Evolutionary conservation across 64 coral and sea anemone species (phyloP), one percentile per base, ranked within the genome.

Genomic region (Pocillopora verrucosa): DNA sequence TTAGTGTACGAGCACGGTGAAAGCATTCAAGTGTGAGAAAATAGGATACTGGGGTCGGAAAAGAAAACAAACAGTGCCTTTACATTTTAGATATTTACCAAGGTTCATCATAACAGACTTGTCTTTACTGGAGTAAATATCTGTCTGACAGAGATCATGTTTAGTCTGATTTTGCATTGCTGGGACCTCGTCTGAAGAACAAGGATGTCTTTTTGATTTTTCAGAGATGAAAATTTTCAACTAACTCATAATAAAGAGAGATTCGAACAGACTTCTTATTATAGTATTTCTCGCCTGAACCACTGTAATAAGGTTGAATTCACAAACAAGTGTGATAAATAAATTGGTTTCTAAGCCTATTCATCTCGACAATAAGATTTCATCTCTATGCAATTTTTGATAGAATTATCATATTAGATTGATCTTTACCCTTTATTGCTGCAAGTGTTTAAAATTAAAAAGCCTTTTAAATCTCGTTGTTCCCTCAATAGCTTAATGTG

Each of bases 61-160:
- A 67, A 10, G 20, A 83, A 81, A 63, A 35, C 56, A 81, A 58
- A 34, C 79, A 13, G 59, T 65, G 59, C 41, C 30, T 67, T 1
- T 36, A 35, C 10, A 56, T n/a, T 68, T 85, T 19, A 38, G 75
- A 84, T 85, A 65, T 85, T 85, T 85, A 65, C 36, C 70, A 30
- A 72, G 63, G 14, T 24, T 68, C 36, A 22, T 26, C n/a, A 41
- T 38, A 70, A 72, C 64, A 85, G 20, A 34, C 36, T 81, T 81
- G 30, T 68, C 37, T 34, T 57, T 41, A 19, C 22, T 17, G 11
- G 65, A 30, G 64, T 72, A 72, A 72, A 72, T 85, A 85, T 56
- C 41, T 51, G 41, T 51, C 41, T 51, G 41, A 51, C 41, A 51
- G 41, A 51, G 41, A 51, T 51, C 41, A 51, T 51, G 41, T 51